Base-by-base conservation (phyloP, 1,140 invertebrate genomes). In the Trigoniulus corallinus region DNA sequence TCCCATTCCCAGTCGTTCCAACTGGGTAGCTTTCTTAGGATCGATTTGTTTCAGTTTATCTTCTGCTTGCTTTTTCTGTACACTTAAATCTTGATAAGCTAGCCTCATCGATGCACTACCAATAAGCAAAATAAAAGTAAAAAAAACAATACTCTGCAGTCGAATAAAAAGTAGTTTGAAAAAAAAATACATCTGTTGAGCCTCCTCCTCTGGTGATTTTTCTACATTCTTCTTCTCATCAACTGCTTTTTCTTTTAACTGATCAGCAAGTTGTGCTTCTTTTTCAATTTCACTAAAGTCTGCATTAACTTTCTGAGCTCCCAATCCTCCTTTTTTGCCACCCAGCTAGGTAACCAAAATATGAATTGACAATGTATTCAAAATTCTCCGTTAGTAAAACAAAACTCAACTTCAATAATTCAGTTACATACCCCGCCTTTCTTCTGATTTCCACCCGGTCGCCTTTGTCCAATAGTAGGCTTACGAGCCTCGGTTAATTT, bases 201-300 rank as follows among this genome's bases (percentile, higher is more conserved):
- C 72, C 56, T 73, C 62, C 53, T 80, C 75, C 62, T 77, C 73
- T 24, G 66, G 63, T 53, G 63, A 64, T 49, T 50, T 59, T 61
- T 4, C 54, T 58, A 44, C 59, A 63, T 45, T 64, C 59, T 13
- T 57, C 52, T 62, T 67, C 70, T 65, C 75, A 68, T 61, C 75
- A 67, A 63, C 62, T 39, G 58, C 56, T 39, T 61, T 59, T 29
- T 64, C 62, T 61, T 77, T 80, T 15, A 79, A 67, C 62, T 86
- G 79, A 64, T 88, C 87, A 25, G 78, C 75, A 56, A 86, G 74
- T 56, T 82, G 79, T 0, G 88, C 88, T 61, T 87, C 81, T 58
- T 79, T 79, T 69, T 98, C 94, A 42, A 98, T 80, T 61, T 95
- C 92, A n/a, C 82, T 82, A 67, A 98, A 98, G 67, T 98, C 92